Percentiles rank a stretch among this genome's conserved stretches.
Evolutionary conservation across 2,888 invertebrate species (phyloP).

Genomic region (Patella caerulea): DNA sequence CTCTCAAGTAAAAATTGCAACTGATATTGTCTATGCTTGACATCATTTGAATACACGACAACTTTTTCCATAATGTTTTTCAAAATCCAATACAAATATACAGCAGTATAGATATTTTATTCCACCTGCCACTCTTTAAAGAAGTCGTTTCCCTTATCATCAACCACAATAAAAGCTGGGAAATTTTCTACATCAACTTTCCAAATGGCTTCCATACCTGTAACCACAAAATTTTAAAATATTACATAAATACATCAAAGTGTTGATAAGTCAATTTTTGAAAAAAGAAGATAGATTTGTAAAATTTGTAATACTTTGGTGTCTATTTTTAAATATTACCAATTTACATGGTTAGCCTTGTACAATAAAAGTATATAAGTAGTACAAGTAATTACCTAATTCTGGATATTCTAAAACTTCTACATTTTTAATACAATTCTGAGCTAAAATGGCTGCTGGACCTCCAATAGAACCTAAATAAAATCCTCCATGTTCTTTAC

Average conservation of each 20-base stretch:
- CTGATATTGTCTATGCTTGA: no score
- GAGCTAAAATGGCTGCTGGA: slow-evolving; percentile 71
- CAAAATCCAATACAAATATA: no score
- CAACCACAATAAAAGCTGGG: slow-evolving; percentile 72
- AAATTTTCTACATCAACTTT: slow-evolving; percentile 70
- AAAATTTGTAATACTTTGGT: no score
- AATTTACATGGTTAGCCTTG: no score
- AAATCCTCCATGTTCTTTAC: slow-evolving; percentile 71
- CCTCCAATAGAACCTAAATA: slow-evolving; percentile 72
- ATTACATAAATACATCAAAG: no score
- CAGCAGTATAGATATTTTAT: slow-evolving; percentile 29
- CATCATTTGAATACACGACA: no score
- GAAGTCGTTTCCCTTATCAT: slow-evolving; percentile 72
- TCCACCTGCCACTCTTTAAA: slow-evolving; percentile 72
- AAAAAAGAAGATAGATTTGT: background rate
- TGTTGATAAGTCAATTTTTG: background rate
- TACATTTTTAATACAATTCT: slow-evolving; percentile 72
- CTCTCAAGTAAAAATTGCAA: no score
- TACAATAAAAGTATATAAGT: background rate
- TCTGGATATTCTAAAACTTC: slow-evolving; percentile 71
- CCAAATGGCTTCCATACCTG: slow-evolving; percentile 73
- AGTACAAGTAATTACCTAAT: slow-evolving; percentile 58
- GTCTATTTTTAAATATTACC: no score
- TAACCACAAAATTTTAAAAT: slow-evolving; percentile 17
- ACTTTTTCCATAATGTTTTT: no score